Conservation (phyloP, 2,113 vertebrate genomes). For the Orthochromis malagaraziensis region DNA sequence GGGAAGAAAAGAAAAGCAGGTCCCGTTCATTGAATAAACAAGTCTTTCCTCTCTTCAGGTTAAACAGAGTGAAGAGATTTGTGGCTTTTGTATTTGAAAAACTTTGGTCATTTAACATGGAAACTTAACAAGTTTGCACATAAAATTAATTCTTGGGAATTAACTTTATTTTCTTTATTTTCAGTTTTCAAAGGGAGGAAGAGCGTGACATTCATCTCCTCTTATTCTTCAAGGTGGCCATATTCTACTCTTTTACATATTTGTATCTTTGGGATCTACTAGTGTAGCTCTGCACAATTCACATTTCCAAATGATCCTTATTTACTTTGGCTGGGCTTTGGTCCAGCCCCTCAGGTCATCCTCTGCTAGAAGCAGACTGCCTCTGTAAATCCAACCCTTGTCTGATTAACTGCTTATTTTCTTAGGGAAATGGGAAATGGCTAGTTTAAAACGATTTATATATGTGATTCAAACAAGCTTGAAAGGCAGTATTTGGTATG, state of each 20-base stretch:
- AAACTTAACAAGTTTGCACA: background rate
- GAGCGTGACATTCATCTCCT: background rate
- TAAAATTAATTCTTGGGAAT: background rate
- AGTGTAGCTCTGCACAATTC: background rate
- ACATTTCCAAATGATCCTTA: background rate
- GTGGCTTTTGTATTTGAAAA: background rate
- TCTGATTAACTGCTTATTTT: background rate
- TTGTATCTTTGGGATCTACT: background rate
- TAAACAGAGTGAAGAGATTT: background rate
- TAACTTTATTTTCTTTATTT: background rate
- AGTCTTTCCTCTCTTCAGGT: background rate
- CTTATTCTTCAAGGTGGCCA: rapidly evolving
- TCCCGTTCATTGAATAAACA: background rate
- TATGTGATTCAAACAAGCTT: rapidly evolving
- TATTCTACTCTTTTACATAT: background rate
- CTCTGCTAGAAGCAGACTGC: background rate
- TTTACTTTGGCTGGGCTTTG: background rate
- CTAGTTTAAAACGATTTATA: background rate
- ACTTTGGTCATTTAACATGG: background rate
- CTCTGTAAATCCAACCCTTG: background rate
- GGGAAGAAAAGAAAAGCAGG: background rate
- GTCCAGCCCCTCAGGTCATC: background rate
- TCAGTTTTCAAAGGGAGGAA: rapidly evolving
- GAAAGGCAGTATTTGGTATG: background rate
- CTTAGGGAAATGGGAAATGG: rapidly evolving